Evolutionary conservation across 2,113 vertebrate genomes (phyloP).

Genomic region (Neofelis nebulosa): DNA sequence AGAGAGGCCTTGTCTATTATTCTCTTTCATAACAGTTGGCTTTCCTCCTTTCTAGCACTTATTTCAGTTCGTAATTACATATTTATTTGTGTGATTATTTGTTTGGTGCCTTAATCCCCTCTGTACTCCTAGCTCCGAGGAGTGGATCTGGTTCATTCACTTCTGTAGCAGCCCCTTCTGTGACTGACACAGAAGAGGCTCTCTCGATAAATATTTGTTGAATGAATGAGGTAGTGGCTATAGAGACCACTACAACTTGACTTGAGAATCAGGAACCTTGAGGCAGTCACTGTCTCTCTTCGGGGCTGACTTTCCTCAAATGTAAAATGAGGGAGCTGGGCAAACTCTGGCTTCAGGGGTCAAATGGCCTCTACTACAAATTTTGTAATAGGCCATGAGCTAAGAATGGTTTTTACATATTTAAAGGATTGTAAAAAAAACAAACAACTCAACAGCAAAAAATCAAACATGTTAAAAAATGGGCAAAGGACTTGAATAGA

Average conservation of each 20-base stretch:
- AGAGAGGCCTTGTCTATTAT: not conserved
- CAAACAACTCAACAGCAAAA: not conserved
- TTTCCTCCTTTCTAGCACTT: not conserved
- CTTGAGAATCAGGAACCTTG: not conserved
- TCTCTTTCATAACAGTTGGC: not conserved
- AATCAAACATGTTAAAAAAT: not conserved
- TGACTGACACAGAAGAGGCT: not conserved
- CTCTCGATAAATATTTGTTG: not conserved
- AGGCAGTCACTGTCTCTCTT: not conserved
- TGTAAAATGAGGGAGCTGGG: not conserved
- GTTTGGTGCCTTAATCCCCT: not conserved
- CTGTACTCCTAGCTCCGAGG: not conserved
- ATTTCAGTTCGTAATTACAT: not conserved
- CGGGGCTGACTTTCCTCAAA: not conserved
- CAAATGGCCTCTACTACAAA: not conserved
- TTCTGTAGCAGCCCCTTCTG: not conserved
- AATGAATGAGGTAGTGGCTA: not conserved
- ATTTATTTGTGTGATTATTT: not conserved
- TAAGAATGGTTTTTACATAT: not conserved
- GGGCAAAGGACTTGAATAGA: not conserved
- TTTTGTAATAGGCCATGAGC: not conserved
- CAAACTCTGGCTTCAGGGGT: not conserved
- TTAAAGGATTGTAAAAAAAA: not conserved
- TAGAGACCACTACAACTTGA: not conserved
- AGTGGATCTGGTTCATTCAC: not conserved